These are phyloP conservation scores for Phocides pigmalion DNA, from an alignment of 1,140 invertebrate species.

Conservation along the genomic window DNA sequence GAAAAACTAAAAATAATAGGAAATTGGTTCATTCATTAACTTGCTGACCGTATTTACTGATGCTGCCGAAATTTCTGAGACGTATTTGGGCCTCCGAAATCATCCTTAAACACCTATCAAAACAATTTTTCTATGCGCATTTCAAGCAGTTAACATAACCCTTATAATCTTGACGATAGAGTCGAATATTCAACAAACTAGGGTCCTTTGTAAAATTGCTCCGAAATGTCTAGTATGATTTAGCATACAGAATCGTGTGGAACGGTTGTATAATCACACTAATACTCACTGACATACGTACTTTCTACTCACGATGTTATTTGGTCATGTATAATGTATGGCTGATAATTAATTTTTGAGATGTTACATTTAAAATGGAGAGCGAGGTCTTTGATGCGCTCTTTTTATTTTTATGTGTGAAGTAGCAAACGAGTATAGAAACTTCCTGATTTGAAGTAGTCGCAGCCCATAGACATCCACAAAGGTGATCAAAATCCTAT, in stretches of 20 bases:
- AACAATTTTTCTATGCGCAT: slow-evolving; percentile 6
- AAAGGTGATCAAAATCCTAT: too few species aligned
- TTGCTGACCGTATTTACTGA: slow-evolving; percentile 45
- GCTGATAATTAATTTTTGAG: slow-evolving; percentile 13
- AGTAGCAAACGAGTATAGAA: too few species aligned
- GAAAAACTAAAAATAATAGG: too few species aligned
- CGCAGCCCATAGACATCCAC: too few species aligned
- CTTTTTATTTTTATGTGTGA: too few species aligned
- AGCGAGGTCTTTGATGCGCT: background rate
- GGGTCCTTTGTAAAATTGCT: too few species aligned
- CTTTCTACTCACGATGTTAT: slow-evolving; percentile 69
- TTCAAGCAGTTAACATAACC: background rate
- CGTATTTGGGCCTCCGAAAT: slow-evolving; percentile 44
- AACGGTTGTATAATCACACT: slow-evolving; percentile 63
- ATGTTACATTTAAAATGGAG: background rate
- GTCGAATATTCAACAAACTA: too few species aligned
- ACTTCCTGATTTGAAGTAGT: too few species aligned
- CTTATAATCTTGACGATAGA: background rate
- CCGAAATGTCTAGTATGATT: slow-evolving; percentile 35
- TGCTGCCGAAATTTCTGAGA: slow-evolving; percentile 59
- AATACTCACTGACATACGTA: slow-evolving; percentile 47
- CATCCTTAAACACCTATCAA: slow-evolving; percentile 45
- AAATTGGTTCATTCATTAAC: slow-evolving; percentile 7
- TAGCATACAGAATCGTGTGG: slow-evolving; percentile 54
- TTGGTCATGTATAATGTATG: slow-evolving; percentile 19